A percentile compares a stretch with the other conserved stretches of the same genome.
These are phyloP conservation scores for Tupaia tana DNA, from an alignment of 2,113 vertebrate species.

Conservation along the genomic window DNA sequence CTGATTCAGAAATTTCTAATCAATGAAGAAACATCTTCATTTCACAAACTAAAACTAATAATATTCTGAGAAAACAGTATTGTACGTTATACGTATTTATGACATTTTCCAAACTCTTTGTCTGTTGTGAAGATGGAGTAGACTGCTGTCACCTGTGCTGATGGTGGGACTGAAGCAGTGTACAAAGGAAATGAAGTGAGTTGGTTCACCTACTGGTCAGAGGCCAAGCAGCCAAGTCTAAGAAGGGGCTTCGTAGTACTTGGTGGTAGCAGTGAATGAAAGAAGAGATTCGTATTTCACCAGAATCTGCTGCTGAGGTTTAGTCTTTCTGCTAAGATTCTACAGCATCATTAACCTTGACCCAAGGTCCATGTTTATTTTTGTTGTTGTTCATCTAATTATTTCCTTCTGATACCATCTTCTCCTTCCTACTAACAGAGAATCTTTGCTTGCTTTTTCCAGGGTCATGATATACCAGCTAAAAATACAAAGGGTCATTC, in stretches of 20 bases:
- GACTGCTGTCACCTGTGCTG: conserved; percentile 21
- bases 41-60: conserved; percentile 70
- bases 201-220: conserved; percentile 49
- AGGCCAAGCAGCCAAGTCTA: conserved; percentile 56
- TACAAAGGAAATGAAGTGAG: conserved; percentile 53
- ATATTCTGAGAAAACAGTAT: conserved; percentile 24
- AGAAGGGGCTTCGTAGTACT: conserved; percentile 31
- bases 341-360: neutral
- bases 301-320: neutral
- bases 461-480: neutral
- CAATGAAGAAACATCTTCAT: conserved; percentile 71
- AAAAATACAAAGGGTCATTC: neutral
- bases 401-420: neutral
- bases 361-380: neutral
- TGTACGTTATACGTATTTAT: conserved; percentile 70
- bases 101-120: conserved; percentile 56
- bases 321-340: conserved; percentile 27
- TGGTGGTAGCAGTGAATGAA: conserved; percentile 15
- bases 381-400: neutral
- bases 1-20: conserved; percentile 63
- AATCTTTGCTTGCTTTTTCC: neutral
- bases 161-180: conserved; percentile 20
- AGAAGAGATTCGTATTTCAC: neutral
- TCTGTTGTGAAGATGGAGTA: conserved; percentile 12
- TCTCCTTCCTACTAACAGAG: neutral